Conservation (phyloP, 2,888 invertebrate species). For the Campaea margaritaria region DNA sequence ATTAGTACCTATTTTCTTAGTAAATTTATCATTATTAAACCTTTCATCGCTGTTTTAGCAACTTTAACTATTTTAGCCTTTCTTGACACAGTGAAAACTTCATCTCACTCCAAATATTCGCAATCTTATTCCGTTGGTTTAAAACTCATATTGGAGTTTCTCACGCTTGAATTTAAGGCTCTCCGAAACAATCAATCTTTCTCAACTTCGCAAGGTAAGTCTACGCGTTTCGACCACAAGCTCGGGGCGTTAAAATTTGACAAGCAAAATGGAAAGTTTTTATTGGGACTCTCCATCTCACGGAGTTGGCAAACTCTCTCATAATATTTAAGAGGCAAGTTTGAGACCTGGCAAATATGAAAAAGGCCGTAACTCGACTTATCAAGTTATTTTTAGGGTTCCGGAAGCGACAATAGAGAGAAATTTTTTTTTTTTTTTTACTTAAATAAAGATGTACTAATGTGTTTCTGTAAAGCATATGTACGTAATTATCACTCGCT, state of each 20-base stretch:
- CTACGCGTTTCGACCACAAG: slow-evolving; percentile 28
- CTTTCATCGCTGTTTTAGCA: slow-evolving; percentile 5
- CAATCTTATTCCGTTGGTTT: not conserved
- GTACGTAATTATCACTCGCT: no score
- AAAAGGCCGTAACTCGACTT: slow-evolving; percentile 47
- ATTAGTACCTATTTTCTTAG: not conserved
- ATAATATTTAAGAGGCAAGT: slow-evolving; percentile 66
- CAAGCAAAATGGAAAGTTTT: slow-evolving; percentile 64
- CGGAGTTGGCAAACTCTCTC: slow-evolving; percentile 37
- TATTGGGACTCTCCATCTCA: slow-evolving; percentile 56
- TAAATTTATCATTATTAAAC: slow-evolving; percentile 14
- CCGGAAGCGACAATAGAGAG: not conserved
- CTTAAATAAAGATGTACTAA: no score
- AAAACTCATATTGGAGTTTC: slow-evolving; percentile 8
- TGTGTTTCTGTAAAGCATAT: no score
- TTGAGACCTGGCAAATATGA: slow-evolving; percentile 49
- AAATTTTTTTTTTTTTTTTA: no score
- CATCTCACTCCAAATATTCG: not conserved
- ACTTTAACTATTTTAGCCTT: slow-evolving; percentile 10
- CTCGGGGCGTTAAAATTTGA: slow-evolving; percentile 51
- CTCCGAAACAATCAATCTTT: slow-evolving; percentile 41
- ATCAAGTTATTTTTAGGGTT: slow-evolving; percentile 38
- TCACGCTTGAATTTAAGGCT: slow-evolving; percentile 1
- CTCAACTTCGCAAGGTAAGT: slow-evolving; percentile 38
- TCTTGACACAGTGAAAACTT: slow-evolving; percentile 11